A percentile compares a stretch with the other conserved stretches of the same genome.
These are phyloP conservation scores for Athalia circularis DNA, from an alignment of 2,888 invertebrate genomes.

Conservation along the genomic window DNA sequence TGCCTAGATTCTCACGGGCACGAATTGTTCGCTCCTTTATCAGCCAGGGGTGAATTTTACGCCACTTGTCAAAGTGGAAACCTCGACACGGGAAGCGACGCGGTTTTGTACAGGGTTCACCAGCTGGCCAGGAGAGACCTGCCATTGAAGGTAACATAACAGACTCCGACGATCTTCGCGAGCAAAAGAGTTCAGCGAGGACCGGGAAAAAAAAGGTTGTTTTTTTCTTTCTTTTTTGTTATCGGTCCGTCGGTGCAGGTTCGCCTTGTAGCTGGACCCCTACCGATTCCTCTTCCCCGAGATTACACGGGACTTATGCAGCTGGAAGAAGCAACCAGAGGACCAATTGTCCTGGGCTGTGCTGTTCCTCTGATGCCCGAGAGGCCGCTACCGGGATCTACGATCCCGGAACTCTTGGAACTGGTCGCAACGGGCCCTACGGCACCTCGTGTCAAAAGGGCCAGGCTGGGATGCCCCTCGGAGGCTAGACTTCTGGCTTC, in stretches of 20 bases:
- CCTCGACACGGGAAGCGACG: constrained; percentile 72
- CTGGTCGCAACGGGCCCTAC: constrained; percentile 70
- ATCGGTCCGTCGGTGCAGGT: constrained; percentile 61
- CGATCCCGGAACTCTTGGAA: constrained; percentile 69
- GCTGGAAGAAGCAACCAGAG: constrained; percentile 67
- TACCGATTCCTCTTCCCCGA: constrained; percentile 69
- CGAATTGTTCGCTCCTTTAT: constrained; percentile 75
- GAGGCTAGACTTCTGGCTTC: constrained; percentile 73
- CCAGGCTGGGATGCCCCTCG: constrained; percentile 70
- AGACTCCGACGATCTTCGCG: background rate
- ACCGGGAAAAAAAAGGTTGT: constrained; percentile 3
- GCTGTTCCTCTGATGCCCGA: constrained; percentile 72
- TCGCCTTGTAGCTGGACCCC: constrained; percentile 73
- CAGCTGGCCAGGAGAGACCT: constrained; percentile 74
- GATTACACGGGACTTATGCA: constrained; percentile 75
- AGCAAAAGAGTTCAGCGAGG: background rate
- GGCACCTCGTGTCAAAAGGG: constrained; percentile 69
- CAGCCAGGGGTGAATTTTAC: constrained; percentile 76
- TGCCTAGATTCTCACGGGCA: constrained; percentile 74
- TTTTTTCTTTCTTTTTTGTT: background rate
- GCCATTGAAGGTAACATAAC: constrained; percentile 70
- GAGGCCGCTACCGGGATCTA: constrained; percentile 65
- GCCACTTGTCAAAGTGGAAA: constrained; percentile 75
- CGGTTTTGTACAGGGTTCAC: constrained; percentile 75
- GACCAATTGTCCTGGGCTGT: constrained; percentile 75